Evolutionary conservation across 2,797 vertebrate genomes (phyloP).

Genomic region (Huso huso): DNA sequence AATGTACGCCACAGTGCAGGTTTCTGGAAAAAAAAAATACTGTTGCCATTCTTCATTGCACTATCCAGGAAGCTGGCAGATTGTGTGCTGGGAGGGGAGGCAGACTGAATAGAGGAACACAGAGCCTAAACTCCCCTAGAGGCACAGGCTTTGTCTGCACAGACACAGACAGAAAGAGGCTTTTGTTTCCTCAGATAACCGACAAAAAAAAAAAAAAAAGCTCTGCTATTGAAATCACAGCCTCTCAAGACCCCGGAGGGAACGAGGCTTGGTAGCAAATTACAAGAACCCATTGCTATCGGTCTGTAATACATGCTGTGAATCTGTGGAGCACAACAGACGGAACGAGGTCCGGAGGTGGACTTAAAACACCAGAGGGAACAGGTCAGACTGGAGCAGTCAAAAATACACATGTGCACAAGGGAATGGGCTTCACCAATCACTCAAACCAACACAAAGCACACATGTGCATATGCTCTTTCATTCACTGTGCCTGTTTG

Average conservation of each 20-base stretch:
- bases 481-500: too few species aligned
- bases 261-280: background rate
- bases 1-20: too few species aligned
- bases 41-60: background rate
- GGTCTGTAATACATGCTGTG: too few species aligned
- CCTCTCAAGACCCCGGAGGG: background rate
- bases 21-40: background rate
- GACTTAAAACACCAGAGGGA: too few species aligned
- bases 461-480: too few species aligned
- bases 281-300: background rate
- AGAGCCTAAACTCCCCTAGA: background rate
- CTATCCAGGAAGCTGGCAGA: slow-evolving; percentile 6
- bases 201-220: background rate
- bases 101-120: background rate
- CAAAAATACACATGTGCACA: too few species aligned
- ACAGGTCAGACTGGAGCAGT: too few species aligned
- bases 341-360: too few species aligned
- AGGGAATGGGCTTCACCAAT: too few species aligned
- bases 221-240: slow-evolving; percentile 5
- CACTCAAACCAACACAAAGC: too few species aligned
- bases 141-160: slow-evolving; percentile 11
- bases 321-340: too few species aligned
- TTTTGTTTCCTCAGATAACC: slow-evolving; percentile 7
- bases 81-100: background rate
- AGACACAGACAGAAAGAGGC: background rate